Evolutionary conservation across 2,888 invertebrate species (phyloP), one percentile per base, ranked within the genome.

Genomic region (Caenorhabditis macrosperma): DNA sequence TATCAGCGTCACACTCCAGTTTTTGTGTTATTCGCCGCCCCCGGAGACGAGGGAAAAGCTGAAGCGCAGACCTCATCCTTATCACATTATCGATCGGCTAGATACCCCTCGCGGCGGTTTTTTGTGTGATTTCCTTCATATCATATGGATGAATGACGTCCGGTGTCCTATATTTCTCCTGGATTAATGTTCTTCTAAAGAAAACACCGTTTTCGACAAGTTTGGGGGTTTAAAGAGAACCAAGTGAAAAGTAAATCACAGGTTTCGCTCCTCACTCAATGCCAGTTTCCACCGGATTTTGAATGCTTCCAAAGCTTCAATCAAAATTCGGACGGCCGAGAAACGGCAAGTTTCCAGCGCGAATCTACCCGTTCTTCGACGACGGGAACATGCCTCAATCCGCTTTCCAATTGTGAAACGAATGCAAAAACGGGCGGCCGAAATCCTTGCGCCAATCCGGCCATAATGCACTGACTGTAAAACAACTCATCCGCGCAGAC

Each of bases 81-180:
- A 74, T 74, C 74, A 64, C 59, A 74, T 74, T 74, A 74, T 74
- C 74, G 64, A 74, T 74, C 63, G 55, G 46, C 46, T 52, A 61
- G 55, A 33, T 26, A 55, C 28, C 46, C 28, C 9, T 35, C 9
- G 17, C 46, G 35, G 26, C 30, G 3, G 33, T 41, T 33, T 72
- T 74, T 63, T 55, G 60, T n/a, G n/a, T 41, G 15, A n/a, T 20
- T 46, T 54, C 15, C 38, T 60, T 33, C 30, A 52, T 59, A 72
- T 72, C 72, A 55, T 63, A 63, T 72, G 63, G 63, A 48, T 28
- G 63, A 57, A 20, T 55, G 72, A 69, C 59, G 28, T 48, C 26
- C 20, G 44, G 33, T 64, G 64, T 24, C 63, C 63, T 72, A 63
- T 57, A 72, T 63, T 72, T 63, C 50, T 33, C 35, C 22, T 52